phyloP scores from a whole-genome alignment of 1,140 invertebrate genomes.

The Calliphora vicina region DNA sequence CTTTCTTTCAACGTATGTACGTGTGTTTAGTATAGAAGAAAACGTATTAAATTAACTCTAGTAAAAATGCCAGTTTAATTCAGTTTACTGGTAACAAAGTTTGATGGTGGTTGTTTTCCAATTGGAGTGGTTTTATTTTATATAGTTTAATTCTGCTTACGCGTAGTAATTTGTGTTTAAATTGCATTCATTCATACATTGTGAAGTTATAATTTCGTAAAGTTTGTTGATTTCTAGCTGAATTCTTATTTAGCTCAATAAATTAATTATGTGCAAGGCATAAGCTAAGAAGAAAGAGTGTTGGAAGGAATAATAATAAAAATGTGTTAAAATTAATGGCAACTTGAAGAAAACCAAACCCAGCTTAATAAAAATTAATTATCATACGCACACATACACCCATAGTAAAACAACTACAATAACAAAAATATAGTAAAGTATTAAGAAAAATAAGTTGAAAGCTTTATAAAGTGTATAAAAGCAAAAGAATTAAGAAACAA shows the following conservation, averaged over 20 bases:
- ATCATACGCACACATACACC: neutral
- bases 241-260: neutral
- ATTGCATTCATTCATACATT: neutral
- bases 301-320: neutral
- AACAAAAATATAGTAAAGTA: neutral
- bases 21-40: neutral
- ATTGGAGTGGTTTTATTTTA: neutral
- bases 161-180: neutral
- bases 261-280: neutral
- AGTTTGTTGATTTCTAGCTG: neutral
- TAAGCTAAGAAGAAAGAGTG: too few relatives aligned
- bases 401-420: neutral
- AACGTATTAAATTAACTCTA: neutral
- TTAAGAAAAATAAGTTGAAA: neutral
- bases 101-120: constrained; percentile 4
- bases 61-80: neutral
- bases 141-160: neutral
- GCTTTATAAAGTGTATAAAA: neutral
- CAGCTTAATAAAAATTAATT: constrained; percentile 5
- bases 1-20: too few relatives aligned
- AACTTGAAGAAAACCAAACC: neutral
- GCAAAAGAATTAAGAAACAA: neutral
- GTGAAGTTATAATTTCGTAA: neutral
- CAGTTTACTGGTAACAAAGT: neutral
- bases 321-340: neutral